These are phyloP conservation scores for Homarus americanus DNA, from an alignment of 1,140 invertebrate species.

Conservation along the genomic window DNA sequence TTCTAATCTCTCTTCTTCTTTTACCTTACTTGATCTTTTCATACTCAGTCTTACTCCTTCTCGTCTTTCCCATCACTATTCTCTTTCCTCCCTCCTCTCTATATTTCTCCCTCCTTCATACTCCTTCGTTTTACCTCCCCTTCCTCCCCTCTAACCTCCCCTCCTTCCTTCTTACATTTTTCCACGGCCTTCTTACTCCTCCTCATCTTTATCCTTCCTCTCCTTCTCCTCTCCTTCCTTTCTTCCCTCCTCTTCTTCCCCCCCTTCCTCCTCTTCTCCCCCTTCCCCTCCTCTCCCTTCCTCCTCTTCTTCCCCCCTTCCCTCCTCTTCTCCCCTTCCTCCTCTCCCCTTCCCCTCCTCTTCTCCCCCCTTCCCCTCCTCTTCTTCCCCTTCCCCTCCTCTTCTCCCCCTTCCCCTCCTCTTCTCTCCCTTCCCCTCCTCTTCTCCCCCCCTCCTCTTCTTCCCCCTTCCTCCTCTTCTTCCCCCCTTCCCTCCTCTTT, in stretches of 20 bases:
- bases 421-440: conserved; percentile 3
- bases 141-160: neutral
- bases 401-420: conserved; percentile 10
- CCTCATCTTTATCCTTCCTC: no score
- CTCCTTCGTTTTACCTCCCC: neutral
- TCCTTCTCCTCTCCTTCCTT: neutral
- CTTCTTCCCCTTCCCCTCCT: conserved; percentile 17
- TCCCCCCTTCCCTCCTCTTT: neutral
- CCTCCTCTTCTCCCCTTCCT: neutral
- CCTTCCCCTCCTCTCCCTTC: neutral
- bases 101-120: neutral
- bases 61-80: no score
- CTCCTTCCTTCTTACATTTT: no score
- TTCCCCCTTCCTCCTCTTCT: neutral
- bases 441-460: neutral
- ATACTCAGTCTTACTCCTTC: no score
- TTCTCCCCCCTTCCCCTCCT: conserved; percentile 4
- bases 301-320: no score
- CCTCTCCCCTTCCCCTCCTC: neutral
- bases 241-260: neutral
- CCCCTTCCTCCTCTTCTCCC: neutral
- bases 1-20: no score
- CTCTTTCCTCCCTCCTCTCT: neutral
- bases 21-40: no score
- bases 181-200: no score